These are phyloP conservation scores for Cabera pusaria DNA, from an alignment of 2,888 invertebrate genomes.

Conservation along the genomic window DNA sequence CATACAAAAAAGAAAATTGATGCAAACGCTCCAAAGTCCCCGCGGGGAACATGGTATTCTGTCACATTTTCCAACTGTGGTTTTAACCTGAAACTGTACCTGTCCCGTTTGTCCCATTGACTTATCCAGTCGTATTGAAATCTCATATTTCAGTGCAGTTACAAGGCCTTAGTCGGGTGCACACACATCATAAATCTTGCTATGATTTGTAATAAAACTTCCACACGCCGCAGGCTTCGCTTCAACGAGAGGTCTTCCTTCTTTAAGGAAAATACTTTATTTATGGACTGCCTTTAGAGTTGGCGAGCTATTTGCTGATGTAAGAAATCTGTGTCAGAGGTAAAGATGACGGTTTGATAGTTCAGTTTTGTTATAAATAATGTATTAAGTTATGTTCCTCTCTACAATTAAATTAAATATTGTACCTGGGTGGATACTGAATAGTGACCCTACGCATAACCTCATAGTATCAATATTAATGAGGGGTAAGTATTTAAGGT, in stretches of 20 bases:
- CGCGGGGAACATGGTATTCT: too few relatives aligned
- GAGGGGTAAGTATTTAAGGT: too few relatives aligned
- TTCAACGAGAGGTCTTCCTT: slow-evolving; percentile 29
- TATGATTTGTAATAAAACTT: slow-evolving; percentile 58
- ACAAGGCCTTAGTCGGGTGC: slow-evolving; percentile 46
- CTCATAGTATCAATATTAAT: too few relatives aligned
- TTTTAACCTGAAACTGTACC: too few relatives aligned
- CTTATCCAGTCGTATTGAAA: slow-evolving; percentile 39
- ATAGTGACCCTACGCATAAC: too few relatives aligned
- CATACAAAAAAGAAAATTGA: too few relatives aligned
- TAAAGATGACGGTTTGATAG: neutral
- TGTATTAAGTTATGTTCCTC: too few relatives aligned
- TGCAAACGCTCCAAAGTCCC: too few relatives aligned
- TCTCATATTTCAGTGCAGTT: slow-evolving; percentile 45
- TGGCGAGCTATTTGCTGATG: slow-evolving; percentile 2
- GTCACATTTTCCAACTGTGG: too few relatives aligned
- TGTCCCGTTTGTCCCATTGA: slow-evolving; percentile 19
- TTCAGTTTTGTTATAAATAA: too few relatives aligned
- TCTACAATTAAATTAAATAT: too few relatives aligned
- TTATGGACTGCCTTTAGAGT: slow-evolving; percentile 19
- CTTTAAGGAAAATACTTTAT: slow-evolving; percentile 33
- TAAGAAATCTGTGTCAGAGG: slow-evolving; percentile 1
- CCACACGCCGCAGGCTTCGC: slow-evolving; percentile 35
- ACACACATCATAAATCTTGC: slow-evolving; percentile 53
- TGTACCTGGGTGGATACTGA: too few relatives aligned